Base-by-base conservation (phyloP, 2,888 invertebrate species). In the Drosophila diplacantha region DNA sequence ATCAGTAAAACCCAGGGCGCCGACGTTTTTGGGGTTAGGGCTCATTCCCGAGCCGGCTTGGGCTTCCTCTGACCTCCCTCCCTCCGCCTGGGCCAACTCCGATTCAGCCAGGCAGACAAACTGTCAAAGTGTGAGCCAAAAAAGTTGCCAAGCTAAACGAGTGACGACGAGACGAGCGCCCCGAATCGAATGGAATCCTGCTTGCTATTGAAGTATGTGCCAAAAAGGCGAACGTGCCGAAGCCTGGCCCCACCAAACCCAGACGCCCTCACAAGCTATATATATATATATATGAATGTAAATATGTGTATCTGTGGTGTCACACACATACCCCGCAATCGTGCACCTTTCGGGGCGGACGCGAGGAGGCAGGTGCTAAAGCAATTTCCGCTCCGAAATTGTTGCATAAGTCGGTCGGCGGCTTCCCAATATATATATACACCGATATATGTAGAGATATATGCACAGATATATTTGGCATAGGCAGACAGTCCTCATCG, bases 381-480 rank as follows among this genome's bases (percentile, higher is more conserved):
- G 82, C 84, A 82, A 82, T 82, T 82, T 82, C 82, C 82, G 82
- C 72, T 80, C 82, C 75, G 71, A 83, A 84, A 82, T 83, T 83
- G 84, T 84, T 82, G 81, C 84, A 84, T 83, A 84, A 81, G 81
- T 82, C 82, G 78, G 80, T 69, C 66, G 63, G 49, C 74, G 63
- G 66, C 43, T 63, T 64, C n/a, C 44, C 37, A 32, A 18, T 34
- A 39, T 52, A 20, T 24, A 52, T 52, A 24, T 35, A 43, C 12
- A 11, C 14, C 35, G 20, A 22, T 38, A 32, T 38, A 24, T 38
- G 20, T 7, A 35, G 26, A 37, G 55, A 58, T 58, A 64, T 38
- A 46, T 29, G 26, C 41, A 70, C 34, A 52, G 20, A 46, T 54
- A 52, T 63, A 74, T 81, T 75, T 81, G 80, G 69, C 71, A 79